Evolutionary conservation across 2,888 invertebrate species (phyloP), one percentile per base, ranked within the genome.

Genomic region (Cryptosula pallasiana): DNA sequence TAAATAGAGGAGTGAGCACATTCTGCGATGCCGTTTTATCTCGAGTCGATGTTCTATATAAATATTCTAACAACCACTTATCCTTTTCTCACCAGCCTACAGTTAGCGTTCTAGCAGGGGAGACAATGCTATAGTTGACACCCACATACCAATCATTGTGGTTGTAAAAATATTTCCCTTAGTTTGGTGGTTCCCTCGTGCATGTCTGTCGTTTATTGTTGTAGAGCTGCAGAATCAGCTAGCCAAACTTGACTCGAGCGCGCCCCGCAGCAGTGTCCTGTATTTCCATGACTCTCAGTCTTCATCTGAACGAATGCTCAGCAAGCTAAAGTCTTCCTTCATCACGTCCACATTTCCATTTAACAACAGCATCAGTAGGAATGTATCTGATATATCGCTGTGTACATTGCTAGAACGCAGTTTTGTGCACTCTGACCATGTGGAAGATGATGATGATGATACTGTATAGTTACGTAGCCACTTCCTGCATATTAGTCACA

Each of bases 341-440:
- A 27, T 63, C 20, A 63, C 63, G 2, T 63, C 63, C 5, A 63
- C 63, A 9, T 63, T 63, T 32, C 63, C 63, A 1, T 63, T 63
- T 27, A 63, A 63, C 9, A 63, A 63, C n/a, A 63, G 63, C n/a
- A 63, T 63, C n/a, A 32, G 27, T 32, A 63, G 63, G 34, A 63
- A 63, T 63, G 32, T 63, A 5, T 63, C 63, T 29, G 63, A 63
- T 32, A 63, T 63, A 3, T 63, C 63, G 32, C 32, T 63, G 5
- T 63, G 63, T 34, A 63, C 29, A 23, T 32, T 63, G 32, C 63
- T 63, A 32, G 63, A 63, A 20, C 20, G n/a, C 2, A 63, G 63
- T 63, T 27, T 32, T 5, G 63, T 63, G 9, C 32, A 29, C 25
- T 63, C 63, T 13, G 34, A 32, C n/a, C 13, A 57, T 25, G 25